Conservation (phyloP, 2,113 vertebrate species). For the Chaetodon auriga region DNA sequence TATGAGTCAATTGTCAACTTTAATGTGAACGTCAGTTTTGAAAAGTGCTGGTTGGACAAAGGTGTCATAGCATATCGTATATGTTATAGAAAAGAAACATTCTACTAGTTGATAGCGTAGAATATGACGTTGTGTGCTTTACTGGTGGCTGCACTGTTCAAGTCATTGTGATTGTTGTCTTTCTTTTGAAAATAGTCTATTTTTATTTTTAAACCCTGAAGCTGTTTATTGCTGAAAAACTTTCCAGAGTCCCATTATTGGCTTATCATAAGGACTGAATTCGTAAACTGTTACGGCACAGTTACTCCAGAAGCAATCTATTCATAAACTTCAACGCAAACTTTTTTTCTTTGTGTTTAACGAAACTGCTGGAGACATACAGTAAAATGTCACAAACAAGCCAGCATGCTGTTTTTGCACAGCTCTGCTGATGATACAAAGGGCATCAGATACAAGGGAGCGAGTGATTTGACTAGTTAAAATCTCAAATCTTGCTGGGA, state of each 20-base stretch:
- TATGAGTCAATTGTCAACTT: slow-evolving; percentile 56
- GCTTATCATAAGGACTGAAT: not conserved
- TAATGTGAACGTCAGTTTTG: slow-evolving; percentile 39
- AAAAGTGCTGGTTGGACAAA: slow-evolving; percentile 39
- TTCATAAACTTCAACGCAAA: slow-evolving; percentile 28
- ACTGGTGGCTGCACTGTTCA: not conserved
- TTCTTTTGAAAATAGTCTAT: not conserved
- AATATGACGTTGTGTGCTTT: not conserved
- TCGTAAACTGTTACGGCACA: not conserved
- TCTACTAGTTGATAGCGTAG: not conserved
- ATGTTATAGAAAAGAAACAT: not conserved
- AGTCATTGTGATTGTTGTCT: not conserved
- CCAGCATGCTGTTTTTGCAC: slow-evolving; percentile 6
- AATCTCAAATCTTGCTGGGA: slow-evolving; percentile 15
- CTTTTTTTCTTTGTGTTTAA: not conserved
- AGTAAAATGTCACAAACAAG: slow-evolving; percentile 28
- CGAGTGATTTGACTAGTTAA: slow-evolving; percentile 6
- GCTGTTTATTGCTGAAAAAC: not conserved
- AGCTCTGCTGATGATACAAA: slow-evolving; percentile 36
- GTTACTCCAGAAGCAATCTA: not conserved
- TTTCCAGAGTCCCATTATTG: not conserved
- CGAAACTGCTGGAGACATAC: slow-evolving; percentile 11
- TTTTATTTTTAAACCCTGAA: not conserved
- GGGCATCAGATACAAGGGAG: slow-evolving; percentile 14
- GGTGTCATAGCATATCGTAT: not conserved